Evolutionary conservation across 2,113 vertebrate species (phyloP).

Genomic region (Hippocampus mohnikei): DNA sequence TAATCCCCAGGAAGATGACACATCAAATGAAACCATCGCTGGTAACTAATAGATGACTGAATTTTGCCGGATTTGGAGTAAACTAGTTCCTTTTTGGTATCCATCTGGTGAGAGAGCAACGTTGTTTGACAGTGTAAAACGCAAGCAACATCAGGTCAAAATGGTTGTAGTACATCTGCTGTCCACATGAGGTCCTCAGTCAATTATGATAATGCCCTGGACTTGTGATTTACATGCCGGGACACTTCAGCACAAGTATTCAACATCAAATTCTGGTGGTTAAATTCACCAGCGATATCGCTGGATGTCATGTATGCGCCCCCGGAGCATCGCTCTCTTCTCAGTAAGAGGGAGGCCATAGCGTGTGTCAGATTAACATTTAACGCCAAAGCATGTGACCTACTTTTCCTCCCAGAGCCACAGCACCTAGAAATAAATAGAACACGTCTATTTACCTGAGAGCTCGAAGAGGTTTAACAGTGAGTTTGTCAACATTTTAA

Average conservation of each 20-base stretch:
- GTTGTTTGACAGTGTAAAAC: not conserved
- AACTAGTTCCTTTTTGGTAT: not conserved
- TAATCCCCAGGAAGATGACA: no score
- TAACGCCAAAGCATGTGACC: conserved; percentile 5
- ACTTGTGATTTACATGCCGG: not conserved
- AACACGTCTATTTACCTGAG: not conserved
- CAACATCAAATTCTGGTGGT: not conserved
- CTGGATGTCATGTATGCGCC: not conserved
- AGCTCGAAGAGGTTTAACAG: not conserved
- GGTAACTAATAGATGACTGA: not conserved
- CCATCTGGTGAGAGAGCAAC: not conserved
- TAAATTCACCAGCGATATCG: not conserved
- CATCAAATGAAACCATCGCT: no score
- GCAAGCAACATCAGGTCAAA: not conserved
- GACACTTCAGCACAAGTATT: not conserved
- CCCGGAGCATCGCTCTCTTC: not conserved
- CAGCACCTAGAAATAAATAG: not conserved
- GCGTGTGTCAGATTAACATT: conserved; percentile 12
- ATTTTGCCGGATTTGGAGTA: not conserved
- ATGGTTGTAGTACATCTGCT: conserved; percentile 25
- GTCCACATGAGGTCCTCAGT: conserved; percentile 53
- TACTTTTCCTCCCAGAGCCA: not conserved
- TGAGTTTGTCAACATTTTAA: no score
- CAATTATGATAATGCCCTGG: conserved; percentile 2
- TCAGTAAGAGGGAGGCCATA: not conserved